phyloP scores from a whole-genome alignment of 92 coral and sea anemone species.

The Palythoa caribaeorum region DNA sequence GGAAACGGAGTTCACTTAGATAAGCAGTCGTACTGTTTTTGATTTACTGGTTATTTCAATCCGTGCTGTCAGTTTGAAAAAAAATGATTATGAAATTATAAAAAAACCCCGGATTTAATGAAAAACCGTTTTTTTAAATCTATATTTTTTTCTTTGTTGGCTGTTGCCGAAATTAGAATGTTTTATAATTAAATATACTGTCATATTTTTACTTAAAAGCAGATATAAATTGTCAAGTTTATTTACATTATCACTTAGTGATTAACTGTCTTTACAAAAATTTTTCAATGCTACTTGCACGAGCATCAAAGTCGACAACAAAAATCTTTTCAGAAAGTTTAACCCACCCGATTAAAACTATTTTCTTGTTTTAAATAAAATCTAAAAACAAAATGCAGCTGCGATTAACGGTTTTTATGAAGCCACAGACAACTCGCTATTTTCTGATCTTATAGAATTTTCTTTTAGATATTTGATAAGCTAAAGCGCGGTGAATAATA shows the following conservation, averaged over 20 bases:
- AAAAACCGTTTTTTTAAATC: too few species aligned
- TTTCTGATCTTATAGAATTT: background rate
- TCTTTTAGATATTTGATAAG: too few species aligned
- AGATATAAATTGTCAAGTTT: background rate
- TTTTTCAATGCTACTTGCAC: background rate
- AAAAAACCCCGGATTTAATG: too few species aligned
- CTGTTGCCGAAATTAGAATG: too few species aligned
- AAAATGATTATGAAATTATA: too few species aligned
- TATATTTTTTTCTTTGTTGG: too few species aligned
- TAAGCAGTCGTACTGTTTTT: too few species aligned
- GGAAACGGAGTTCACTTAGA: too few species aligned
- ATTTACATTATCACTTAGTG: constrained; percentile 9
- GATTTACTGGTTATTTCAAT: too few species aligned
- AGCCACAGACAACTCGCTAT: background rate
- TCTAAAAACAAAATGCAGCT: background rate
- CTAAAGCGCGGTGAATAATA: background rate
- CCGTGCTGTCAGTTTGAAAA: too few species aligned
- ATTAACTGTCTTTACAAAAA: constrained; percentile 8
- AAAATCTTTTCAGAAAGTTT: background rate
- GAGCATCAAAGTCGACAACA: background rate
- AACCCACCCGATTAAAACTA: background rate
- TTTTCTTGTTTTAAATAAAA: background rate
- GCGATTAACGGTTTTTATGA: background rate
- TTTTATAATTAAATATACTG: too few species aligned
- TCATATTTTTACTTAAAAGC: too few species aligned